Evolutionary conservation across 1,140 invertebrate genomes (phyloP).

Genomic region (Pantala flavescens): DNA sequence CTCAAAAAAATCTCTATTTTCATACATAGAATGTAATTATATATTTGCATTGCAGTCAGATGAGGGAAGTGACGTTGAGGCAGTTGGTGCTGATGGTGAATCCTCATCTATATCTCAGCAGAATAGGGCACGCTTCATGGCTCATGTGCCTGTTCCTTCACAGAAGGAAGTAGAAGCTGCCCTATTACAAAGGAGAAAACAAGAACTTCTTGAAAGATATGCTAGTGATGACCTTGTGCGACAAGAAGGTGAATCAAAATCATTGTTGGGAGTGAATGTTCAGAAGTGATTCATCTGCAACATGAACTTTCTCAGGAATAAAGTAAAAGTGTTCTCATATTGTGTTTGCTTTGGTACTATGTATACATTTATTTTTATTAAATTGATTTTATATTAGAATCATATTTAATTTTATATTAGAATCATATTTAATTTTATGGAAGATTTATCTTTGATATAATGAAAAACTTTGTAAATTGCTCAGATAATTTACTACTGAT

Average conservation of each 20-base stretch:
- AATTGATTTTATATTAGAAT: no score
- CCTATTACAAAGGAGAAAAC: conserved; percentile 74
- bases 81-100: conserved; percentile 14
- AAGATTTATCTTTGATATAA: no score
- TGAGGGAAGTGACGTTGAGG: conserved; percentile 23
- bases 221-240: conserved; percentile 27
- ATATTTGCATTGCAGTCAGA: conserved; percentile 21
- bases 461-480: no score
- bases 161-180: conserved; percentile 86
- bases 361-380: no score
- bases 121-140: conserved; percentile 44
- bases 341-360: no score
- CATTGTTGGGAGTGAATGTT: not conserved
- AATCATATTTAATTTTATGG: no score
- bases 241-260: not conserved
- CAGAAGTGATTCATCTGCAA: not conserved
- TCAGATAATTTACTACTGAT: no score
- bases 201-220: conserved; percentile 73
- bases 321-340: no score
- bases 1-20: no score
- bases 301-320: no score
- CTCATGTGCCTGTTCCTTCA: conserved; percentile 75
- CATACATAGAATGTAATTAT: not conserved
- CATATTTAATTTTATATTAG: no score
- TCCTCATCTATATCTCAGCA: not conserved